Percentiles rank a stretch among this genome's conserved stretches.
phyloP scores from a whole-genome alignment of 2,797 vertebrate genomes.

The Schizopygopsis malacanthus region DNA sequence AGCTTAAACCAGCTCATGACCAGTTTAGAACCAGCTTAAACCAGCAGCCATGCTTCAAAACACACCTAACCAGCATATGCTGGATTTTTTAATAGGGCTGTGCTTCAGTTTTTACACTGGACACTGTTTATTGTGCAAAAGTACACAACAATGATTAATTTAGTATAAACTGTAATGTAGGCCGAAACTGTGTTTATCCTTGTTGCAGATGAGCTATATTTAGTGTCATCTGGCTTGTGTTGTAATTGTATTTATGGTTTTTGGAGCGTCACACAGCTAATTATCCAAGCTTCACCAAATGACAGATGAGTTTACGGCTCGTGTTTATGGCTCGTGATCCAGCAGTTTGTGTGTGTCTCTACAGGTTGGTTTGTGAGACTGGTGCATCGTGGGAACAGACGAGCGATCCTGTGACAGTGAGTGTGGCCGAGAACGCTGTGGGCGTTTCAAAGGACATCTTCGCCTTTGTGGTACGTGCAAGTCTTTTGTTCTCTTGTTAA shows the following conservation, averaged over 20 bases:
- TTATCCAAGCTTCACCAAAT: not conserved
- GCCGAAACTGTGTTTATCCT: not conserved
- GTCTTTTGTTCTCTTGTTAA: not conserved
- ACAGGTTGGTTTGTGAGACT: slow-evolving; percentile 90
- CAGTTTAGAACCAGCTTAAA: no score
- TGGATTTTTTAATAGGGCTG: no score
- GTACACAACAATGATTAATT: not conserved
- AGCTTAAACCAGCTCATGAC: no score
- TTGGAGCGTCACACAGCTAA: not conserved
- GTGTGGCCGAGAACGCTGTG: slow-evolving; percentile 74
- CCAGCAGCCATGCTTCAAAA: no score
- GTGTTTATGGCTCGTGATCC: not conserved
- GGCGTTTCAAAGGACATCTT: slow-evolving; percentile 86
- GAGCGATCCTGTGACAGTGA: slow-evolving; percentile 80
- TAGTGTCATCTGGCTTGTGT: not conserved
- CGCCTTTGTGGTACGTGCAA: slow-evolving; percentile 87
- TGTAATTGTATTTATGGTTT: not conserved
- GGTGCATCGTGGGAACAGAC: slow-evolving; percentile 70
- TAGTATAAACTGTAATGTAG: not conserved
- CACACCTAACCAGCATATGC: not conserved
- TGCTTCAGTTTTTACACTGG: no score
- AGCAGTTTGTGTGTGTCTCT: slow-evolving; percentile 49
- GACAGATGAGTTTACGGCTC: not conserved
- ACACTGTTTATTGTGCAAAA: no score
- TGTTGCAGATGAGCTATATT: not conserved